Percentiles rank a stretch among this genome's conserved stretches.
These are phyloP conservation scores for Lophius americanus DNA, from an alignment of 2,797 vertebrate species.

Conservation along the genomic window DNA sequence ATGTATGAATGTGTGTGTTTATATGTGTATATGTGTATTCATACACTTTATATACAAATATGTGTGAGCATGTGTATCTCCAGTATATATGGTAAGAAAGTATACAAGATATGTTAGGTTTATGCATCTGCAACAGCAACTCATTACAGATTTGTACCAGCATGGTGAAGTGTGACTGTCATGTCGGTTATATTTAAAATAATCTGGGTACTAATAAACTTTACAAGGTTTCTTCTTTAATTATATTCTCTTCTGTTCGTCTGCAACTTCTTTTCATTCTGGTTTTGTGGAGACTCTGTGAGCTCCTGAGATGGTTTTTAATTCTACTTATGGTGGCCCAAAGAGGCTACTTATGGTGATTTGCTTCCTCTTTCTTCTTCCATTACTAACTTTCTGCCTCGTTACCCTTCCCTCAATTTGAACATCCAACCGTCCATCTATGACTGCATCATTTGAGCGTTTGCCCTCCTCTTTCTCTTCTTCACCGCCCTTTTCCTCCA, in stretches of 20 bases:
- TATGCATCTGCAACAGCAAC: not conserved
- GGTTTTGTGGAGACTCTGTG: not conserved
- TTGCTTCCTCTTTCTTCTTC: not conserved
- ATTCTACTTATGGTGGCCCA: constrained; percentile 35
- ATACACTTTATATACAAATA: no score
- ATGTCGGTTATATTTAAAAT: not conserved
- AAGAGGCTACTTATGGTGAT: no score
- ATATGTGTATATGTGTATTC: no score
- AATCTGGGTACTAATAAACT: no score
- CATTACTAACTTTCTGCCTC: constrained; percentile 22
- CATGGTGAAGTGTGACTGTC: not conserved
- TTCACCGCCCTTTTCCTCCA: not conserved
- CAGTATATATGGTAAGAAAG: not conserved
- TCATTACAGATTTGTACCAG: not conserved
- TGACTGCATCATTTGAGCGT: not conserved
- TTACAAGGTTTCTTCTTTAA: not conserved
- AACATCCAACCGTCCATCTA: not conserved
- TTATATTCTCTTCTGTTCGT: not conserved
- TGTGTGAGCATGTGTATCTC: no score
- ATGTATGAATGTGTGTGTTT: no score
- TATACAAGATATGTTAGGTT: not conserved
- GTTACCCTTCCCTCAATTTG: not conserved
- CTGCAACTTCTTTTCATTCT: not conserved
- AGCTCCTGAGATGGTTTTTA: not conserved
- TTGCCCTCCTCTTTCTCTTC: not conserved